Base-by-base conservation (phyloP, 92 coral and sea anemone genomes). In the Palythoa caribaeorum region DNA sequence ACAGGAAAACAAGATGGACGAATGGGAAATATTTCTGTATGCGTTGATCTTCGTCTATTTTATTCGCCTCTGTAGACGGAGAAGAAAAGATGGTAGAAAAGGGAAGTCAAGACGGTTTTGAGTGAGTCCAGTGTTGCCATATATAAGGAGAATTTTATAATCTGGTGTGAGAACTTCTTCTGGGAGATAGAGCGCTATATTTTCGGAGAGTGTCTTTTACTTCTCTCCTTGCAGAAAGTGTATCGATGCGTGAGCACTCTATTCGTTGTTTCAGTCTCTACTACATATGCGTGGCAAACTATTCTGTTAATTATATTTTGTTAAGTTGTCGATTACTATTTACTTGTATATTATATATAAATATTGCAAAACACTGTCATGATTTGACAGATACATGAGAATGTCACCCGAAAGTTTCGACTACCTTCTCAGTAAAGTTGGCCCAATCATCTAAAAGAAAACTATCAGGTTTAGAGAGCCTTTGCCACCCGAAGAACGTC, bases 351-450 rank as follows among this genome's bases (percentile, higher is more conserved):
- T 62, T 47, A 50, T 38, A 47, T 60, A 1, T 62, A 83, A 65
- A 28, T 62, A 62, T 83, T 57, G 35, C 37, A 52, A 39, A 80
- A 80, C 72, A 52, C 59, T 80, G 71, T 80, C 59, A 57, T 80
- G 70, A 70, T 65, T 70, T 38, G 21, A 62, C 85, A 90, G 92
- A 79, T 90, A 90, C 88, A 85, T 90, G 87, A 40, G 90, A 51
- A 90, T 90, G 92, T 90, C 92, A 77, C 92, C 92, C 71, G 90
- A 90, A 65, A 85, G 92, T 69, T 90, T 90, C 75, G 87, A 90
- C 74, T 63, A 71, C 68, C 79, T 88, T 54, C 87, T 92, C 14
- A 69, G 87, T 84, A 57, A 76, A 38, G 92, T 92, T 71, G 91
- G 90, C 80, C 92, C 94, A 68, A 74, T 84, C 55, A 92, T 92